phyloP scores from a whole-genome alignment of 1,140 invertebrate genomes.

The Hycleus cichorii region DNA sequence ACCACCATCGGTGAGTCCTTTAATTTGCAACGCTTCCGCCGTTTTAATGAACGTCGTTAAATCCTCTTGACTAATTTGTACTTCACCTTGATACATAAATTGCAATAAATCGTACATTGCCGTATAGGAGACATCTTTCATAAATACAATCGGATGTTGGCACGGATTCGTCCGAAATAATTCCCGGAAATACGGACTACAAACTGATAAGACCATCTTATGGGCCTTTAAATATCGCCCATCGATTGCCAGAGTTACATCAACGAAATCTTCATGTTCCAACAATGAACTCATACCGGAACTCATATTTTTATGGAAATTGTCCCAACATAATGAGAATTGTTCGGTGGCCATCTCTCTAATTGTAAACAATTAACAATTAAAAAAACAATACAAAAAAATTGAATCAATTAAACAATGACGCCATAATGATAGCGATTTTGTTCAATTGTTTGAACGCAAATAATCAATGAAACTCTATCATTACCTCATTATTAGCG shows the following conservation, averaged over 20 bases:
- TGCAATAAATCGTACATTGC: constrained; percentile 71
- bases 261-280: constrained; percentile 68
- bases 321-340: constrained; percentile 61
- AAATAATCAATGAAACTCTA: too few relatives aligned
- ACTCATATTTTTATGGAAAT: constrained; percentile 58
- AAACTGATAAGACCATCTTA: constrained; percentile 78
- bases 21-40: constrained; percentile 76
- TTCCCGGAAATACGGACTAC: constrained; percentile 78
- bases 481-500: too few relatives aligned
- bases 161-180: constrained; percentile 74
- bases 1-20: constrained; percentile 58
- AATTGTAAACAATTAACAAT: too few relatives aligned
- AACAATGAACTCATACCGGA: constrained; percentile 55
- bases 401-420: too few relatives aligned
- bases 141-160: constrained; percentile 72
- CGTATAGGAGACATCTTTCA: constrained; percentile 71
- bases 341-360: constrained; percentile 44
- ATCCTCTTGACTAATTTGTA: constrained; percentile 77
- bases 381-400: too few relatives aligned
- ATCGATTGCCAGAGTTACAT: constrained; percentile 79
- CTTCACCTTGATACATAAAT: constrained; percentile 83
- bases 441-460: too few relatives aligned
- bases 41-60: constrained; percentile 75
- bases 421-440: too few relatives aligned
- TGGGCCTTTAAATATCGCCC: constrained; percentile 76